phyloP scores from a whole-genome alignment of 2,888 invertebrate genomes.

The Scotopteryx bipunctaria region DNA sequence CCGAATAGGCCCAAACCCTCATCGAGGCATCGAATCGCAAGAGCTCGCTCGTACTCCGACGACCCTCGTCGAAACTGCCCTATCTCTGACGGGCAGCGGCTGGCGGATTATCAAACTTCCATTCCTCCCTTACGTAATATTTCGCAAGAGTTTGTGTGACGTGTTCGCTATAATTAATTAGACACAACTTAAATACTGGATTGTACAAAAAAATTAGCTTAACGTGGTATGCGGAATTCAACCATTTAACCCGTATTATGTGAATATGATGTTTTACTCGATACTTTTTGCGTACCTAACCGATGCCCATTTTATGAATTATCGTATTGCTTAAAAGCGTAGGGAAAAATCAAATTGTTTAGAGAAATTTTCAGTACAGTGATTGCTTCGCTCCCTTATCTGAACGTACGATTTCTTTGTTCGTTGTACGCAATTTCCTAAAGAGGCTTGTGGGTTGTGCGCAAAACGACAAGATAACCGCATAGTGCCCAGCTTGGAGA shows the following conservation, averaged over 20 bases:
- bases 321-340: background rate
- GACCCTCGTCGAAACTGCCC: conserved; percentile 64
- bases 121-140: conserved; percentile 7
- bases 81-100: conserved; percentile 70
- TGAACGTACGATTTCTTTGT: conserved; percentile 74
- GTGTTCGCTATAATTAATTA: conserved; percentile 1
- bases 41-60: conserved; percentile 46
- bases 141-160: conserved; percentile 5
- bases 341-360: conserved; percentile 9
- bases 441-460: conserved; percentile 54
- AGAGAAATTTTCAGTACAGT: conserved; percentile 43
- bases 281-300: too few species aligned
- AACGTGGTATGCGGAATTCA: too few species aligned
- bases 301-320: too few species aligned
- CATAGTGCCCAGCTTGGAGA: conserved; percentile 58
- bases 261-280: too few species aligned
- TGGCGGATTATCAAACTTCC: conserved; percentile 65
- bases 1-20: conserved; percentile 54
- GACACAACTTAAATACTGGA: background rate
- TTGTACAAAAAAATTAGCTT: background rate
- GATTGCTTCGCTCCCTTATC: conserved; percentile 68
- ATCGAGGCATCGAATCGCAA: conserved; percentile 53
- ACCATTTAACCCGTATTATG: too few species aligned
- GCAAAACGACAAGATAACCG: conserved; percentile 66
- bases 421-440: conserved; percentile 75